Evolutionary conservation across 2,797 vertebrate genomes (phyloP).

Genomic region (Thamnophis elegans): DNA sequence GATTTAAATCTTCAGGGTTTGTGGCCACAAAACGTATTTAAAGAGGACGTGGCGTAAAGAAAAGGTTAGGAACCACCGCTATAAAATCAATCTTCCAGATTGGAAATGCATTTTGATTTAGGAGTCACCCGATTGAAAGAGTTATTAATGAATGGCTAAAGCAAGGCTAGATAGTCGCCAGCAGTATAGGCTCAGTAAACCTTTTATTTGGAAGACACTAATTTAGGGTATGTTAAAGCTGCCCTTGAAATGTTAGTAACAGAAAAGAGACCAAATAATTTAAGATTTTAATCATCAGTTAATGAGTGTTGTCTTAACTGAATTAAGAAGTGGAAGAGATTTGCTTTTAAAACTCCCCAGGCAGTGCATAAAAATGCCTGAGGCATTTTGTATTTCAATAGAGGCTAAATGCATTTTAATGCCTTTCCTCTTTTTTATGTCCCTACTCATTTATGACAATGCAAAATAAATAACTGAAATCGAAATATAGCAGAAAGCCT

Average conservation of each 20-base stretch:
- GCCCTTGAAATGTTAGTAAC: background rate
- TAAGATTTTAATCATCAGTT: background rate
- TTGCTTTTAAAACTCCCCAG: background rate
- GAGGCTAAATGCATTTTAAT: background rate
- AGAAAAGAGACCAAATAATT: background rate
- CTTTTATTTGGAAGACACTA: background rate
- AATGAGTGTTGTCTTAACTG: background rate
- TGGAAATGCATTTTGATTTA: background rate
- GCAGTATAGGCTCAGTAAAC: background rate
- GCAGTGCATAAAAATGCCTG: background rate
- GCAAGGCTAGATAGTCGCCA: background rate
- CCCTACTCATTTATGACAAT: background rate
- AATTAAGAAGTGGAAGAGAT: background rate
- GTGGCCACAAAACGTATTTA: background rate
- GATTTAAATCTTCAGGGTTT: background rate
- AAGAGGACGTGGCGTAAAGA: background rate
- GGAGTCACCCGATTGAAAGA: background rate
- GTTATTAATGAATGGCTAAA: background rate
- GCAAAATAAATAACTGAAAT: background rate
- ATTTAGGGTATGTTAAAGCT: background rate
- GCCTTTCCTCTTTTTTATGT: background rate
- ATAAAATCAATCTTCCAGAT: background rate
- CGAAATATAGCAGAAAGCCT: conserved; percentile 23
- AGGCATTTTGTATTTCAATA: background rate
- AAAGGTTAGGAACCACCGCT: background rate